A percentile compares a stretch with the other conserved stretches of the same genome.
Evolutionary conservation across 1,140 invertebrate genomes (phyloP).

Genomic region (Drosophila littoralis): DNA sequence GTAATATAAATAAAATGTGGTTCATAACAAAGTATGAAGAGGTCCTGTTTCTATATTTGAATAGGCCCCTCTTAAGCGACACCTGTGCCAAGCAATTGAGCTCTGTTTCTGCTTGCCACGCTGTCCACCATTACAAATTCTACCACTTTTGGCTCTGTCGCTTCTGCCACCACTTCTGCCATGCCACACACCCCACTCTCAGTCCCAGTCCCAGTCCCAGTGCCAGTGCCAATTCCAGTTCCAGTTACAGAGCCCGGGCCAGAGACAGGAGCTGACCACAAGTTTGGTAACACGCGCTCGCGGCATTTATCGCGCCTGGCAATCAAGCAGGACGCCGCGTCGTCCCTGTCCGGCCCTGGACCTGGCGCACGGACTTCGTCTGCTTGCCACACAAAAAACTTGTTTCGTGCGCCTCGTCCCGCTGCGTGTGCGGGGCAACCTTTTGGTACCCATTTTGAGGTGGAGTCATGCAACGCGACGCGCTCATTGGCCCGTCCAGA

Average conservation of each 20-base stretch:
- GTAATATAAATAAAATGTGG: too few species aligned
- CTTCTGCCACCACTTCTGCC: slow-evolving; percentile 41
- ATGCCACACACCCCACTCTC: slow-evolving; percentile 22
- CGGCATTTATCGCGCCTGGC: slow-evolving; percentile 63
- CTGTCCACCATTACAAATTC: slow-evolving; percentile 77
- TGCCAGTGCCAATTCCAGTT: slow-evolving; percentile 27
- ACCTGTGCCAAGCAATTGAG: slow-evolving; percentile 39
- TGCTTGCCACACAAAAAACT: slow-evolving; percentile 56
- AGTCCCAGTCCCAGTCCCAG: not conserved
- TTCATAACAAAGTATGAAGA: too few species aligned
- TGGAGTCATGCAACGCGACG: slow-evolving; percentile 62
- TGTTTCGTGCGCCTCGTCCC: slow-evolving; percentile 44
- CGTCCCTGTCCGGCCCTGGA: slow-evolving; percentile 40
- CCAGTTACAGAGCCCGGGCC: not conserved
- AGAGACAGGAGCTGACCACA: slow-evolving; percentile 33
- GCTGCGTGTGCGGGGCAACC: slow-evolving; percentile 42
- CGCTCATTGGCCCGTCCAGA: slow-evolving; percentile 59
- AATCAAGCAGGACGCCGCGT: slow-evolving; percentile 69
- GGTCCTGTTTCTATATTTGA: too few species aligned
- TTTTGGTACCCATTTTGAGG: slow-evolving; percentile 70
- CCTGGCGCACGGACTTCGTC: slow-evolving; percentile 15
- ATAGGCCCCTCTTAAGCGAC: slow-evolving; percentile 7
- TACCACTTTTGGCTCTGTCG: slow-evolving; percentile 59
- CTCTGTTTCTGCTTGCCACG: slow-evolving; percentile 24
- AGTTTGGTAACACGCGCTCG: slow-evolving; percentile 56